Evolutionary conservation across 2,113 vertebrate genomes (phyloP).

Genomic region (Sinocyclocheilus anshuiensis): DNA sequence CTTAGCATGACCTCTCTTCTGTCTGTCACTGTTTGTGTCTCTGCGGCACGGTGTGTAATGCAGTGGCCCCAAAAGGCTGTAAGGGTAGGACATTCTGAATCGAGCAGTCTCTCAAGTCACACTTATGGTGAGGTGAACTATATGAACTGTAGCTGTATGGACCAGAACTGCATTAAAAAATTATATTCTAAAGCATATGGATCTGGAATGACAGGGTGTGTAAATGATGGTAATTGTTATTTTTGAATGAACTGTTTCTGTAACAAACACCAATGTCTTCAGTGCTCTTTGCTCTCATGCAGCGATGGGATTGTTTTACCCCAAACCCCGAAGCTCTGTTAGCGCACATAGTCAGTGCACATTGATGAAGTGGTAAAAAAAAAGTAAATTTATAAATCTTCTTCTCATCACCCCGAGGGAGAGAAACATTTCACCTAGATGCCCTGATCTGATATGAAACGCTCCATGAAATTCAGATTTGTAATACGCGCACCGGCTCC

Average conservation of each 20-base stretch:
- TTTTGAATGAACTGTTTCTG: background rate
- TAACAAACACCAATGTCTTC: background rate
- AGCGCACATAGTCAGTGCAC: slow-evolving; percentile 8
- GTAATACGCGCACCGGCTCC: slow-evolving; percentile 9
- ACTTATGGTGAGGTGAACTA: background rate
- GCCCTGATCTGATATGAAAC: slow-evolving; percentile 41
- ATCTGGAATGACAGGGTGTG: background rate
- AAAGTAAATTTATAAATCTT: slow-evolving; percentile 24
- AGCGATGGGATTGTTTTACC: slow-evolving; percentile 35
- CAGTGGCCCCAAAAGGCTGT: slow-evolving; percentile 30
- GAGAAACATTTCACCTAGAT: slow-evolving; percentile 35
- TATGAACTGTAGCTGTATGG: background rate
- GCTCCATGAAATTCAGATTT: slow-evolving; percentile 48
- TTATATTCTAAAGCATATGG: background rate
- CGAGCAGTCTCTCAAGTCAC: background rate
- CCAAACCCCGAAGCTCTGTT: slow-evolving; percentile 26
- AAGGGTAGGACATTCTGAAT: slow-evolving; percentile 21
- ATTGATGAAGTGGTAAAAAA: slow-evolving; percentile 34
- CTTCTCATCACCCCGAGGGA: slow-evolving; percentile 25
- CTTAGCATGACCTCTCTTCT: slow-evolving; percentile 33
- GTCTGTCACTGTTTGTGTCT: slow-evolving; percentile 18
- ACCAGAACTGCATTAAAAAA: background rate
- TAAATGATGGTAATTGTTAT: background rate
- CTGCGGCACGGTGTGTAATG: slow-evolving; percentile 16
- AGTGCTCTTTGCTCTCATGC: background rate